A percentile compares a stretch with the other conserved stretches of the same genome.
Conservation (phyloP, 2,888 invertebrate species). For the Notodonta ziczac region DNA sequence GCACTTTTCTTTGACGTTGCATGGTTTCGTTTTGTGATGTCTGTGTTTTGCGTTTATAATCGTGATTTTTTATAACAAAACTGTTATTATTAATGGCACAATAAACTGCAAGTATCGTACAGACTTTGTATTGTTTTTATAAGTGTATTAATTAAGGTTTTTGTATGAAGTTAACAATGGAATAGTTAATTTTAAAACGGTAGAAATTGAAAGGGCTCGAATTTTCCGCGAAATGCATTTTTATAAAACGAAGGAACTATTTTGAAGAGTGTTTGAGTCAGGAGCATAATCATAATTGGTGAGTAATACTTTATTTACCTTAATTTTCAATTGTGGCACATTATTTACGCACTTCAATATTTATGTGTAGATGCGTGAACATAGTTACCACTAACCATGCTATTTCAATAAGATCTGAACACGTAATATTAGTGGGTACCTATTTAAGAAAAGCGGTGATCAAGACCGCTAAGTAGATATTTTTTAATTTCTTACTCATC, state of each 20-base stretch:
- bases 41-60: constrained; percentile 54
- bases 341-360: constrained; percentile 29
- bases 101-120: constrained; percentile 9
- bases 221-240: constrained; percentile 43
- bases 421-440: not conserved
- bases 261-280: constrained; percentile 15
- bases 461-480: not conserved
- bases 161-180: constrained; percentile 20
- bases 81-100: constrained; percentile 17
- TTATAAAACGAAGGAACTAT: constrained; percentile 26
- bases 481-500: not conserved
- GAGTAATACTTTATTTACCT: constrained; percentile 20
- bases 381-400: not conserved
- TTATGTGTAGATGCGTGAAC: not conserved
- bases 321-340: constrained; percentile 26
- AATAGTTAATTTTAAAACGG: constrained; percentile 11
- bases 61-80: constrained; percentile 45
- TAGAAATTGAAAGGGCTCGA: constrained; percentile 18
- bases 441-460: constrained; percentile 1
- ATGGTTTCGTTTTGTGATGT: constrained; percentile 60
- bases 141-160: constrained; percentile 23
- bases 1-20: constrained; percentile 66
- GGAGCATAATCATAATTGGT: constrained; percentile 25
- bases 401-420: not conserved
- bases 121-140: constrained; percentile 21